Conservation (phyloP, 2,113 vertebrate genomes). For the Chlorodrepanis virens region DNA sequence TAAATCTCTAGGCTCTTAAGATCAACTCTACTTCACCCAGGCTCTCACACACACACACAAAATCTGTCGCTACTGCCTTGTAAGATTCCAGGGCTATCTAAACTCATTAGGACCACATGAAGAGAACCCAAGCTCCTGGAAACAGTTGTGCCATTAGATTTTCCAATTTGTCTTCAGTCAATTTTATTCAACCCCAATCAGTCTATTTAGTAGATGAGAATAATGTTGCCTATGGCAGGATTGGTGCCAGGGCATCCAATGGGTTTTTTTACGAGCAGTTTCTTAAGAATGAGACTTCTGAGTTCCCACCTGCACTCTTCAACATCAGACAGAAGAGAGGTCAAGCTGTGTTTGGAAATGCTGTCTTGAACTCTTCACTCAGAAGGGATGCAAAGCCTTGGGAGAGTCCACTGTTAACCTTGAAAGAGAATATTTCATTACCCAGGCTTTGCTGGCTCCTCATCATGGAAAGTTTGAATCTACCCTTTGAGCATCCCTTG, state of each 20-base stretch:
- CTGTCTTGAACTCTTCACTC: not conserved
- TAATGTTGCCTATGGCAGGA: not conserved
- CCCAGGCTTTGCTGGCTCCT: not conserved
- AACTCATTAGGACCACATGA: not conserved
- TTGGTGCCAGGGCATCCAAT: not conserved
- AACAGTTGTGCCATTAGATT: not conserved
- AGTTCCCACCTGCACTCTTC: not conserved
- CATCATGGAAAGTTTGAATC: not conserved
- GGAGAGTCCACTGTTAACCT: not conserved
- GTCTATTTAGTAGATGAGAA: not conserved
- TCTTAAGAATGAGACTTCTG: not conserved
- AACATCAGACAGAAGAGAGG: not conserved
- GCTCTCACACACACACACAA: too few relatives aligned
- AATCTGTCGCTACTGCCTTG: not conserved
- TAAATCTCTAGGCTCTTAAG: not conserved
- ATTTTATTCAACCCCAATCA: not conserved
- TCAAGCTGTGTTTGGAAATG: not conserved
- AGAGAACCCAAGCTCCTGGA: not conserved
- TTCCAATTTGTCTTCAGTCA: not conserved
- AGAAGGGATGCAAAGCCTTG: not conserved
- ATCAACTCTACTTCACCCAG: not conserved
- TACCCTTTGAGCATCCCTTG: not conserved
- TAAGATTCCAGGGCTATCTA: not conserved
- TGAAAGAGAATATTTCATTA: conserved; percentile 1
- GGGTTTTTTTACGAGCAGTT: accelerated